Evolutionary conservation across 2,797 vertebrate genomes (phyloP), one percentile per base, ranked within the genome.

Genomic region (Leptodactylus fallax): DNA sequence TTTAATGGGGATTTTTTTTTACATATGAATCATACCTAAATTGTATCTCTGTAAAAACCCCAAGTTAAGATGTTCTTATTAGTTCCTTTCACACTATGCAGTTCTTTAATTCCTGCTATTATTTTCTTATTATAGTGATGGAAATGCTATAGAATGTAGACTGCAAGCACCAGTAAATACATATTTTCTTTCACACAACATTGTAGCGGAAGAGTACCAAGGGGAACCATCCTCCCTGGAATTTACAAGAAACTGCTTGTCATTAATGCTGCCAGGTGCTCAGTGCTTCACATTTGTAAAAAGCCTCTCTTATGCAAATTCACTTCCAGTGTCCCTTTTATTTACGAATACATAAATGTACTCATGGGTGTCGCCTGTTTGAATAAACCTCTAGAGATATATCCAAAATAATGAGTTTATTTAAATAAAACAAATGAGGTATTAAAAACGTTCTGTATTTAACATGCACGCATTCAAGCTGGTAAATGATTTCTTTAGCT

Each of bases 381-480:
- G 56, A 56, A 55, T 36, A 65, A 60, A 45, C 12, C 69, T 82
- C 56, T 61, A 60, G 19, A 77, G 60, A 69, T 56, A 83, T 83
- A 56, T 55, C 49, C 51, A 49, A 53, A 76, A 87, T 83, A 87
- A 83, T 83, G 45, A 87, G 56, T 80, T 80, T 58, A 58, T 21
- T 86, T 65, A 56, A 86, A 72, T 61, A 51, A 58, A 71, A 86
- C 12, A 86, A 79, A 58, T 56, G n/a, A 71, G 61, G 12, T 80
- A 58, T 36, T 67, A 86, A 86, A 79, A 67, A 12, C 19, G 2
- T 71, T 47, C 23, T 10, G 63, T 65, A 45, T 56, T 86, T 69
- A 69, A 85, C 56, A 25, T n/a, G 49, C 76, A 74, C 11, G 14
- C 45, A 63, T 60, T 78, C 23, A 21, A 79, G 27, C 74, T 87